Evolutionary conservation across 2,113 vertebrate genomes (phyloP).

Genomic region (Tupaia tana): DNA sequence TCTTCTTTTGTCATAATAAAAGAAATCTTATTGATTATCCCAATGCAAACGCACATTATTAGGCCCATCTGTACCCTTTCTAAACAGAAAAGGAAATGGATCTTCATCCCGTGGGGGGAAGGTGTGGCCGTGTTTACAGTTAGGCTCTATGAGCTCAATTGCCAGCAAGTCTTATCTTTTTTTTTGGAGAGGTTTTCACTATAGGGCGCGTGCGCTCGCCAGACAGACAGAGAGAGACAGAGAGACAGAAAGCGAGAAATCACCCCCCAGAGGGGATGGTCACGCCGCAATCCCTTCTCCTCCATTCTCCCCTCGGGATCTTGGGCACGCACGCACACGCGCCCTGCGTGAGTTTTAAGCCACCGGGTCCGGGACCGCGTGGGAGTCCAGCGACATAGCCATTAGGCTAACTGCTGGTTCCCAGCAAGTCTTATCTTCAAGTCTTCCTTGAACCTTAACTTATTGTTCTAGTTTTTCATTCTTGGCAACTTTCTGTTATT

Average conservation of each 20-base stretch:
- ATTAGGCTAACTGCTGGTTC: no score
- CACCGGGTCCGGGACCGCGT: no score
- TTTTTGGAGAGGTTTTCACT: no score
- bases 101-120: neutral
- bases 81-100: neutral
- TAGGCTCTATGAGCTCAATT: neutral
- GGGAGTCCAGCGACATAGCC: no score
- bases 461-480: neutral
- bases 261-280: no score
- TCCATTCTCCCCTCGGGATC: no score
- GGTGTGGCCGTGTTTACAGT: neutral
- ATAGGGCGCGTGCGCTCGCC: no score
- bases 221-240: no score
- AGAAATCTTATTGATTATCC: neutral
- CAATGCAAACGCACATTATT: neutral
- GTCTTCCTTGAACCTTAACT: neutral
- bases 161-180: neutral
- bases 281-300: no score
- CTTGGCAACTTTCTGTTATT: neutral
- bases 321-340: no score
- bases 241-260: no score
- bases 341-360: no score
- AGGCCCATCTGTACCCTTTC: neutral
- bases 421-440: neutral
- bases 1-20: neutral